Percentiles rank a stretch among this genome's conserved stretches.
phyloP scores from a whole-genome alignment of 2,113 vertebrate species.

The Tringa solitaria region DNA sequence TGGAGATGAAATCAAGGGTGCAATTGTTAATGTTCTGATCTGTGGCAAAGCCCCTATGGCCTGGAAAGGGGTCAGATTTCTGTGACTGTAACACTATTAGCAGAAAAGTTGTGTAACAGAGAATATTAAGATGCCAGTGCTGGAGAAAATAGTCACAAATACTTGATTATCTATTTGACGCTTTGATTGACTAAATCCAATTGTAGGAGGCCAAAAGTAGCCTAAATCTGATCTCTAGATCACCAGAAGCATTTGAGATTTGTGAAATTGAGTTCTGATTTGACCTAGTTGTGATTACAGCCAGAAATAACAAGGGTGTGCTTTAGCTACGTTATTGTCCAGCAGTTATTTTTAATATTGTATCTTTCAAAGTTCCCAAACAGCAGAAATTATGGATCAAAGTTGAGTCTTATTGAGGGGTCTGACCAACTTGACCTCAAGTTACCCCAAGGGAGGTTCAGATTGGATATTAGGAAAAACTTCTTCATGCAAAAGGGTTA shows the following conservation, averaged over 20 bases:
- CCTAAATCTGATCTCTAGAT: not conserved
- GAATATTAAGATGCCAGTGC: not conserved
- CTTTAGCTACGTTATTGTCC: not conserved
- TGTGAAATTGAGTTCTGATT: not conserved
- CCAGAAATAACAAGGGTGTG: not conserved
- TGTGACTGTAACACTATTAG: not conserved
- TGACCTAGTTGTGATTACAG: not conserved
- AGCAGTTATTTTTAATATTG: not conserved
- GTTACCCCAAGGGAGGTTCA: too few relatives aligned
- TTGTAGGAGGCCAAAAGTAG: not conserved
- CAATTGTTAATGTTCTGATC: not conserved
- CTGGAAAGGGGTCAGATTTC: not conserved
- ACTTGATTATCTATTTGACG: not conserved
- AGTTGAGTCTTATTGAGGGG: not conserved
- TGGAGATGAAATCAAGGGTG: not conserved
- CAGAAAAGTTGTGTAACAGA: too few relatives aligned
- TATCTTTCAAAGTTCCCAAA: not conserved
- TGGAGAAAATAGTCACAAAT: not conserved
- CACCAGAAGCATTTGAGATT: not conserved
- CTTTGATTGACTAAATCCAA: not conserved
- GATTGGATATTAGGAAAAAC: too few relatives aligned
- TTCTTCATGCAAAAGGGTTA: too few relatives aligned
- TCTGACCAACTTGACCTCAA: too few relatives aligned
- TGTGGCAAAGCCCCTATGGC: accelerated
- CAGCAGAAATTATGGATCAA: not conserved